A percentile compares a stretch with the other conserved stretches of the same genome.
phyloP scores from a whole-genome alignment of 2,888 invertebrate genomes.

The Platerodrilus igneus region DNA sequence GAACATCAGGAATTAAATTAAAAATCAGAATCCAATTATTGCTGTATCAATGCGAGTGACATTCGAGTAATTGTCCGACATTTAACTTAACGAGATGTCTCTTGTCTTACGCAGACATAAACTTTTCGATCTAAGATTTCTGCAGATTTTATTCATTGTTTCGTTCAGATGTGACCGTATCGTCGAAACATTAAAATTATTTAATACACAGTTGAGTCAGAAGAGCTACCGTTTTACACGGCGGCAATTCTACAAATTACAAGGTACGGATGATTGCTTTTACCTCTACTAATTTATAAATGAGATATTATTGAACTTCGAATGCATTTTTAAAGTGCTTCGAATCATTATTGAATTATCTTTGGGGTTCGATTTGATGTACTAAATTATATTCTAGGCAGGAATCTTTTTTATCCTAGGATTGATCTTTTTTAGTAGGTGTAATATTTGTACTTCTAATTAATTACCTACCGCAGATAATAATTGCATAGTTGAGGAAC shows the following conservation, averaged over 20 bases:
- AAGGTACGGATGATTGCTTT: conserved; percentile 21
- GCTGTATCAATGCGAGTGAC: conserved; percentile 45
- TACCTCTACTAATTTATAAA: conserved; percentile 20
- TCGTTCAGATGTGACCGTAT: conserved; percentile 3
- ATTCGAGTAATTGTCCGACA: conserved; percentile 39
- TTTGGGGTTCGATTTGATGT: too few relatives aligned
- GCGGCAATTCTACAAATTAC: conserved; percentile 24
- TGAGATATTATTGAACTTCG: conserved; percentile 17
- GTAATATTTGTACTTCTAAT: too few relatives aligned
- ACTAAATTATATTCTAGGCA: too few relatives aligned
- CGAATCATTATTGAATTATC: too few relatives aligned
- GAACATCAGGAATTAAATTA: conserved; percentile 41
- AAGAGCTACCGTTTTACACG: conserved; percentile 23
- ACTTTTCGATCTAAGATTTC: conserved; percentile 22
- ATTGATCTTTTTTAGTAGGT: too few relatives aligned
- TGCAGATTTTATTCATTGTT: conserved; percentile 6
- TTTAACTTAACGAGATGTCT: conserved; percentile 26
- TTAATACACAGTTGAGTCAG: conserved; percentile 15
- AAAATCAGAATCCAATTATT: conserved; percentile 46
- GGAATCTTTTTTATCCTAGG: too few relatives aligned
- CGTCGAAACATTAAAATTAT: conserved; percentile 9
- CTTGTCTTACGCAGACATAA: conserved; percentile 23
- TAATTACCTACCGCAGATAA: too few relatives aligned
- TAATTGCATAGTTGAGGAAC: too few relatives aligned
- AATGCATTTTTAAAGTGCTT: too few relatives aligned